These are phyloP conservation scores for Rhegmatorhina hoffmannsi DNA, from an alignment of 2,113 vertebrate species.

Conservation along the genomic window DNA sequence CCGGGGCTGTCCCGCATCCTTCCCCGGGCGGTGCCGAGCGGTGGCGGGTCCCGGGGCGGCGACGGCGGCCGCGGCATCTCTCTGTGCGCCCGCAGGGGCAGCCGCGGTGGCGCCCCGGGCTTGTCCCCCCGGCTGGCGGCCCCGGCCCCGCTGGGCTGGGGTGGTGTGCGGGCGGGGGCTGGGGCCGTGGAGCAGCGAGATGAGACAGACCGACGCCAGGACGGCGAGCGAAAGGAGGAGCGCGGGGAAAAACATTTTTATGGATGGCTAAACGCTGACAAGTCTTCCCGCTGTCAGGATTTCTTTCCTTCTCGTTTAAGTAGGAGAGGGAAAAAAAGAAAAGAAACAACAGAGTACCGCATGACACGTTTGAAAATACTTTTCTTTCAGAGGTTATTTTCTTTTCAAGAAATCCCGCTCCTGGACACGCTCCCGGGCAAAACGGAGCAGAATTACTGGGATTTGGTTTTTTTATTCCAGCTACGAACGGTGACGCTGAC, in stretches of 20 bases:
- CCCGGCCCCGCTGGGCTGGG: neutral
- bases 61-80: no score
- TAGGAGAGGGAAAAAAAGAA: neutral
- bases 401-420: conserved; percentile 10
- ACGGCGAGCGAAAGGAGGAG: conserved; percentile 68
- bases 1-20: no score
- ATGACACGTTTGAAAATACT: conserved; percentile 34
- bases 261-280: conserved; percentile 59
- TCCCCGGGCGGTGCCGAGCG: no score
- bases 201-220: conserved; percentile 80
- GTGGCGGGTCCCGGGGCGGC: no score
- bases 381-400: conserved; percentile 31
- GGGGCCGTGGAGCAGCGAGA: conserved; percentile 14
- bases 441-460: neutral
- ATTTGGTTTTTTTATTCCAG: neutral
- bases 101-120: neutral
- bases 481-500: neutral
- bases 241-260: conserved; percentile 33
- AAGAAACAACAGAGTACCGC: neutral
- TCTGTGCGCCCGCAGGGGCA: no score
- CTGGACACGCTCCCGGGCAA: conserved; percentile 16
- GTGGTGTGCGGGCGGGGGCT: conserved; percentile 29
- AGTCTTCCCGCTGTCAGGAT: conserved; percentile 24
- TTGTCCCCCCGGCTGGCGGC: neutral
- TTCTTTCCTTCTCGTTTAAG: neutral